A percentile compares a stretch with the other conserved stretches of the same genome.
Conservation (phyloP, 92 coral and sea anemone genomes). For the Actinernus sp. region DNA sequence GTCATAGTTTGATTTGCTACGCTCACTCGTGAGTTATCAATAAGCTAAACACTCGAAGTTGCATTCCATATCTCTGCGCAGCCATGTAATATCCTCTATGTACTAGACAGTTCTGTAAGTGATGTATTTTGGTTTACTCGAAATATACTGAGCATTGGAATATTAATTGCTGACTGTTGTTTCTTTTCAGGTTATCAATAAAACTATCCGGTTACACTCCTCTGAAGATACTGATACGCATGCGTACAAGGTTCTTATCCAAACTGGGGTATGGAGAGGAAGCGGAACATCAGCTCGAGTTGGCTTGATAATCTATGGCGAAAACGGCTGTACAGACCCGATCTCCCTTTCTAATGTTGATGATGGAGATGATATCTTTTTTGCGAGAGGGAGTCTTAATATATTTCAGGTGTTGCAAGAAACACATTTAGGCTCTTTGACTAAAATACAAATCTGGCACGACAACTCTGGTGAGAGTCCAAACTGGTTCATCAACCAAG, state of each 20-base stretch:
- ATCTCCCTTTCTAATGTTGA: conserved; percentile 59
- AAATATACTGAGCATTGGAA: not conserved
- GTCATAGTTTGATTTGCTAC: no score
- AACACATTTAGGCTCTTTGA: conserved; percentile 65
- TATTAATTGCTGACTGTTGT: not conserved
- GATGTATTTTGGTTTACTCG: no score
- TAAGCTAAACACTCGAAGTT: not conserved
- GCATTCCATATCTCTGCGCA: not conserved
- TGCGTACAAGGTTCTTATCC: conserved; percentile 33
- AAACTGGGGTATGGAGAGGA: conserved; percentile 85
- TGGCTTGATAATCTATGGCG: conserved; percentile 80
- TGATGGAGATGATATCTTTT: conserved; percentile 33
- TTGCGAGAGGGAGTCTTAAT: conserved; percentile 82
- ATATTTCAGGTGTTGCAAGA: conserved; percentile 69
- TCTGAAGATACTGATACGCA: not conserved
- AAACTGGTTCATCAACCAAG: conserved; percentile 75
- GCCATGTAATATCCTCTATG: no score
- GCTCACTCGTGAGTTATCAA: not conserved
- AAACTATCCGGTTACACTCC: conserved; percentile 16
- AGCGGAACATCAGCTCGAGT: conserved; percentile 90
- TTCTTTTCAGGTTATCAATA: conserved; percentile 18
- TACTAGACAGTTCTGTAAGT: no score
- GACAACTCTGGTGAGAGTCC: conserved; percentile 82
- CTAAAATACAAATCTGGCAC: conserved; percentile 87
- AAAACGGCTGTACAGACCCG: conserved; percentile 57